Evolutionary conservation across 2,113 vertebrate species (phyloP).

Genomic region (Seriola quinqueradiata): DNA sequence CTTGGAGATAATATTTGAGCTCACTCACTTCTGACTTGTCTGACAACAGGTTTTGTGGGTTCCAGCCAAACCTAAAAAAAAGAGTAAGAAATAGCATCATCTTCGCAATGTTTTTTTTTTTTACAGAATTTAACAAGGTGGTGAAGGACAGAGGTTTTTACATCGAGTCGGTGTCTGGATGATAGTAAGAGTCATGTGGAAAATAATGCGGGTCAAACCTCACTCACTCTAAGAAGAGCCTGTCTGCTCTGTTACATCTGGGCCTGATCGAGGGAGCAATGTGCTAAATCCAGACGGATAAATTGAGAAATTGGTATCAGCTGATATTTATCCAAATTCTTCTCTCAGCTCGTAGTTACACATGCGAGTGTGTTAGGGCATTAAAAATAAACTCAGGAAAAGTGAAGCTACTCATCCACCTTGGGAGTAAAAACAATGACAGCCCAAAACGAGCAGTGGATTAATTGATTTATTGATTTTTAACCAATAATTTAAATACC

Average conservation of each 20-base stretch:
- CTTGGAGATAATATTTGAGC: neutral
- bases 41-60: slow-evolving; percentile 90
- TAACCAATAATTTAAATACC: neutral
- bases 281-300: slow-evolving; percentile 50
- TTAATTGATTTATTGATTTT: neutral
- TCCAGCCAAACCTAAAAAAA: slow-evolving; percentile 94
- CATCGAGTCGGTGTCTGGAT: neutral
- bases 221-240: slow-evolving; percentile 10
- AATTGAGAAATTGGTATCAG: slow-evolving; percentile 40
- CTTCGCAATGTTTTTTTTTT: neutral
- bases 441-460: neutral
- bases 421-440: neutral
- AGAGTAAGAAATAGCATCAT: slow-evolving; percentile 8
- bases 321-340: slow-evolving; percentile 27
- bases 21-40: slow-evolving; percentile 95
- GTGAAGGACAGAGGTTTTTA: neutral
- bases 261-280: slow-evolving; percentile 77
- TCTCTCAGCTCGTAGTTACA: neutral
- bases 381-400: no score
- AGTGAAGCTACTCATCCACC: neutral
- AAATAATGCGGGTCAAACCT: neutral
- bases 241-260: slow-evolving; percentile 68
- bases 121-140: neutral
- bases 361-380: neutral
- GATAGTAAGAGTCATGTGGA: slow-evolving; percentile 16